Percentiles rank a stretch among this genome's conserved stretches.
These are phyloP conservation scores for Helicorthomorpha holstii DNA, from an alignment of 1,140 invertebrate species.

Conservation along the genomic window DNA sequence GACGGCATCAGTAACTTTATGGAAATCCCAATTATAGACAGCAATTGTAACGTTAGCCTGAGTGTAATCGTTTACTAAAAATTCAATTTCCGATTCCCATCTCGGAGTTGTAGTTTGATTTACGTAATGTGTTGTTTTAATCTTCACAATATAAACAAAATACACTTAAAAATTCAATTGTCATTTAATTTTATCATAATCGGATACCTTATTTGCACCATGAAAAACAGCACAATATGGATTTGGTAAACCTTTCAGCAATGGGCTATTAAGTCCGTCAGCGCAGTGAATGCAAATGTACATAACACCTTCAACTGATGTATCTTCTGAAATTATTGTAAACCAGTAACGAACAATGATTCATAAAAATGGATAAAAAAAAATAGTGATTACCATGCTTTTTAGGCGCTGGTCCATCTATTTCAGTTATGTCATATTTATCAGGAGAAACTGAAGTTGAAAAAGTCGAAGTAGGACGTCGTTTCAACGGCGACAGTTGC, in stretches of 20 bases:
- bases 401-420: neutral
- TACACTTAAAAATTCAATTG: neutral
- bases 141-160: conserved; percentile 22
- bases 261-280: conserved; percentile 27
- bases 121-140: conserved; percentile 36
- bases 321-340: conserved; percentile 7
- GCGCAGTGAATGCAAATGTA: conserved; percentile 36
- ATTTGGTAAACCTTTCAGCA: conserved; percentile 30
- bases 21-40: conserved; percentile 27
- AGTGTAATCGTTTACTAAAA: conserved; percentile 34
- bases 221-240: conserved; percentile 38
- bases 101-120: conserved; percentile 28
- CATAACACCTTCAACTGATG: conserved; percentile 28
- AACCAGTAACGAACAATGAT: conserved; percentile 2
- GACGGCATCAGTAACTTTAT: conserved; percentile 25
- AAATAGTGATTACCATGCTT: conserved; percentile 7
- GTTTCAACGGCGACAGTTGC: conserved; percentile 16
- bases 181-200: conserved; percentile 1
- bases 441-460: conserved; percentile 25
- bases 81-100: conserved; percentile 35
- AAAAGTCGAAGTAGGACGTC: conserved; percentile 29
- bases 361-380: neutral
- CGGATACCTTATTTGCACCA: conserved; percentile 32
- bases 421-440: conserved; percentile 15
- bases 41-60: conserved; percentile 25